These are phyloP conservation scores for Sebastes miniatus DNA, from an alignment of 2,797 vertebrate genomes.

Conservation along the genomic window DNA sequence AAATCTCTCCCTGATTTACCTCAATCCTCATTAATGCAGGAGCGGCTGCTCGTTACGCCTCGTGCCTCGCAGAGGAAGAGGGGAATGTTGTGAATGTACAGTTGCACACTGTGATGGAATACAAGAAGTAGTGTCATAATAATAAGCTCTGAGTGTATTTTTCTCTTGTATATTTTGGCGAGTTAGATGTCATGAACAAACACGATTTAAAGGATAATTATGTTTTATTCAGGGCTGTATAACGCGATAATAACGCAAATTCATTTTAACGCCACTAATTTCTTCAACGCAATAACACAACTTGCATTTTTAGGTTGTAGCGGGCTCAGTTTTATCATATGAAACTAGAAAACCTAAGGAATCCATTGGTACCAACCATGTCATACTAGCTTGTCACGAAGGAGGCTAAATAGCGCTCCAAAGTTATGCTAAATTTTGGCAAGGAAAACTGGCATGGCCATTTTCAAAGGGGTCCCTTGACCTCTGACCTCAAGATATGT, in stretches of 20 bases:
- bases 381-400: no score
- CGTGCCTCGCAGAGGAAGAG: neutral
- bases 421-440: accelerated
- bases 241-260: accelerated
- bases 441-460: no score
- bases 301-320: no score
- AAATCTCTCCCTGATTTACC: slow-evolving; percentile 68
- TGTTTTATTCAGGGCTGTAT: neutral
- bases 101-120: neutral
- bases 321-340: no score
- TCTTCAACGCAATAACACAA: no score
- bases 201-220: neutral
- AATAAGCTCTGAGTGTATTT: neutral
- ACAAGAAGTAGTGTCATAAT: neutral
- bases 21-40: slow-evolving; percentile 70
- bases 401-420: no score
- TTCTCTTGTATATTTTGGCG: neutral
- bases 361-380: no score
- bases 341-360: no score
- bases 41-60: slow-evolving; percentile 48
- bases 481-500: no score
- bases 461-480: no score
- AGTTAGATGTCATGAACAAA: neutral
- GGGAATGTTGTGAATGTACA: neutral
- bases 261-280: no score